Conservation (phyloP, 1,140 invertebrate genomes). For the Holotrichia oblita region DNA sequence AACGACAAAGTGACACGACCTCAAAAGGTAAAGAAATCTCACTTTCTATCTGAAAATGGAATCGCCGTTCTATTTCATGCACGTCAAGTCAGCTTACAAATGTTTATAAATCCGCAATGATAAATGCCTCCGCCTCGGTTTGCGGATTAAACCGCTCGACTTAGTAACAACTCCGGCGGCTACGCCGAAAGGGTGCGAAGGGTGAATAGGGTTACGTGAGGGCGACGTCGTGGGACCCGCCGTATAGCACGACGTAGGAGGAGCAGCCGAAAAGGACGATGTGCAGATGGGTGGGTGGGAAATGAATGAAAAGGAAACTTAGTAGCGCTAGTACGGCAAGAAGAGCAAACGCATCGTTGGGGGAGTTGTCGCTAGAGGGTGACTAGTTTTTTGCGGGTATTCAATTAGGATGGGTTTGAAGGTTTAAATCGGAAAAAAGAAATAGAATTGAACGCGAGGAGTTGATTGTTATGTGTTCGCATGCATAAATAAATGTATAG, state of each 20-base stretch:
- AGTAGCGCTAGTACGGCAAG: background rate
- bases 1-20: too few species aligned
- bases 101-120: slow-evolving; percentile 12
- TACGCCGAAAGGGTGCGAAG: background rate
- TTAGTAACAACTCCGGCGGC: background rate
- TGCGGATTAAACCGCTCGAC: slow-evolving; percentile 4
- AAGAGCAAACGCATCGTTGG: background rate
- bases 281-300: background rate
- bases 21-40: background rate
- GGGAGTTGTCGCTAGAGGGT: background rate
- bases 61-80: slow-evolving; percentile 4
- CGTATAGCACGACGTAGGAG: background rate
- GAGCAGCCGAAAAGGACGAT: too few species aligned
- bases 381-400: background rate
- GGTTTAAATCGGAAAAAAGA: too few species aligned
- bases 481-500: too few species aligned
- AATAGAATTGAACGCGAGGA: too few species aligned
- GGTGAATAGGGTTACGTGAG: background rate
- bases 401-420: background rate
- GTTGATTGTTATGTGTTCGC: too few species aligned
- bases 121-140: background rate
- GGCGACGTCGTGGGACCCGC: background rate
- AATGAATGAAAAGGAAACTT: background rate
- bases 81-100: slow-evolving; percentile 11
- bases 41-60: slow-evolving; percentile 13